These are phyloP conservation scores for Gonioctena quinquepunctata DNA, from an alignment of 1,140 invertebrate genomes.

Conservation along the genomic window DNA sequence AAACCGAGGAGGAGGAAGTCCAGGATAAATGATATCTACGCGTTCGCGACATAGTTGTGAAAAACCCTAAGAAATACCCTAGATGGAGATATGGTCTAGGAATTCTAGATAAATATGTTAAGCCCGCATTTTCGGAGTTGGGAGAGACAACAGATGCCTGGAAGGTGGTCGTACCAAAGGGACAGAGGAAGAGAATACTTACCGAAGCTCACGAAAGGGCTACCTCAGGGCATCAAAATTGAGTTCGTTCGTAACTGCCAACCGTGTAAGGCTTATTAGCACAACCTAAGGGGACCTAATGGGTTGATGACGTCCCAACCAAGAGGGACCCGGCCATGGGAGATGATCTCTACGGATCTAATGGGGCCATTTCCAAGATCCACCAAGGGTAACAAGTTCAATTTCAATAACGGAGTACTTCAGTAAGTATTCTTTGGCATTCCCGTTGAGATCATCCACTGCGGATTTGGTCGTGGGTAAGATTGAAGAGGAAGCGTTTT, in stretches of 20 bases:
- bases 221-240: constrained; percentile 32
- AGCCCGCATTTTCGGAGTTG: not conserved
- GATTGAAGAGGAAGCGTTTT: constrained; percentile 17
- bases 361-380: constrained; percentile 37
- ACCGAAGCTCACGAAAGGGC: constrained; percentile 12
- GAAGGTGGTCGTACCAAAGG: constrained; percentile 31
- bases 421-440: not conserved
- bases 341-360: constrained; percentile 40
- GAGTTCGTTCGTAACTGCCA: constrained; percentile 38
- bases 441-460: constrained; percentile 4
- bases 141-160: not conserved
- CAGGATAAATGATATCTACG: constrained; percentile 18
- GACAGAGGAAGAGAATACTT: constrained; percentile 15
- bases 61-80: not conserved
- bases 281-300: constrained; percentile 29
- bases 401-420: constrained; percentile 10
- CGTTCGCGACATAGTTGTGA: not conserved
- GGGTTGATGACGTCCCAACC: constrained; percentile 40
- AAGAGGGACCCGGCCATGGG: constrained; percentile 34
- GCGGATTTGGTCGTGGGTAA: not conserved
- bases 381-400: constrained; percentile 1
- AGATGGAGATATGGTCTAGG: not conserved
- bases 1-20: not conserved
- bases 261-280: constrained; percentile 39
- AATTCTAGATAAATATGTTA: constrained; percentile 12